Conservation (phyloP, 1,140 invertebrate species). For the Tyrophagus putrescentiae region DNA sequence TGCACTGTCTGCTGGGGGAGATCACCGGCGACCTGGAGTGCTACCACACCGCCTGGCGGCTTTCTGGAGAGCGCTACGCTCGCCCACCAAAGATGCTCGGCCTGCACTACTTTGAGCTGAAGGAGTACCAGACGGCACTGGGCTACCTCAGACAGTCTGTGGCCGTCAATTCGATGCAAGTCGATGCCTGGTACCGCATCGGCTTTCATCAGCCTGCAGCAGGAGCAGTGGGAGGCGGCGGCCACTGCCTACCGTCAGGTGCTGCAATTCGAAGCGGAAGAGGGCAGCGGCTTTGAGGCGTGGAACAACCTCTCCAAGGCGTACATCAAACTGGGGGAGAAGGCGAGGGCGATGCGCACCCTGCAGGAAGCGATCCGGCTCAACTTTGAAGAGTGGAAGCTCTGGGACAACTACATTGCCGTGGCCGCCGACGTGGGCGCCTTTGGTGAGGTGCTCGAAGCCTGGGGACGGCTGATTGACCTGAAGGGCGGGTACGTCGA, state of each 20-base stretch:
- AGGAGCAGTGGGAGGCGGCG: conserved; percentile 63
- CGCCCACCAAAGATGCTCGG: conserved; percentile 67
- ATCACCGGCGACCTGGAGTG: conserved; percentile 47
- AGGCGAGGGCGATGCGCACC: conserved; percentile 60
- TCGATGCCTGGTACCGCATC: conserved; percentile 60
- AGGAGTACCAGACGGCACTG: conserved; percentile 58
- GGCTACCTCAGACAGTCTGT: conserved; percentile 61
- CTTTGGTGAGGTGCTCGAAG: conserved; percentile 51
- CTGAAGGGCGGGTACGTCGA: conserved; percentile 64
- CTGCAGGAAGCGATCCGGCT: conserved; percentile 77
- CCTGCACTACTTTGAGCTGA: conserved; percentile 51
- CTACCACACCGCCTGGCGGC: conserved; percentile 77
- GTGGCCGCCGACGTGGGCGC: conserved; percentile 52
- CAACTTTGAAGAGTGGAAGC: conserved; percentile 86
- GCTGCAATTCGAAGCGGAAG: conserved; percentile 64
- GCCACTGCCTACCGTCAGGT: conserved; percentile 70
- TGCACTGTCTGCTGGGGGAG: conserved; percentile 80
- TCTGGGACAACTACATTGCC: conserved; percentile 87
- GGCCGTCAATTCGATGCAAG: conserved; percentile 65
- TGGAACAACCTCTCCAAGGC: conserved; percentile 95
- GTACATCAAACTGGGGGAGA: conserved; percentile 71
- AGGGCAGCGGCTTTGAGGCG: conserved; percentile 83
- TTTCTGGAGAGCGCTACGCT: conserved; percentile 61
- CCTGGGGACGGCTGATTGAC: conserved; percentile 66
- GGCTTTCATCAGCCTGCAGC: conserved; percentile 65